phyloP scores from a whole-genome alignment of 1,140 invertebrate genomes.

The Aphelinus certus region DNA sequence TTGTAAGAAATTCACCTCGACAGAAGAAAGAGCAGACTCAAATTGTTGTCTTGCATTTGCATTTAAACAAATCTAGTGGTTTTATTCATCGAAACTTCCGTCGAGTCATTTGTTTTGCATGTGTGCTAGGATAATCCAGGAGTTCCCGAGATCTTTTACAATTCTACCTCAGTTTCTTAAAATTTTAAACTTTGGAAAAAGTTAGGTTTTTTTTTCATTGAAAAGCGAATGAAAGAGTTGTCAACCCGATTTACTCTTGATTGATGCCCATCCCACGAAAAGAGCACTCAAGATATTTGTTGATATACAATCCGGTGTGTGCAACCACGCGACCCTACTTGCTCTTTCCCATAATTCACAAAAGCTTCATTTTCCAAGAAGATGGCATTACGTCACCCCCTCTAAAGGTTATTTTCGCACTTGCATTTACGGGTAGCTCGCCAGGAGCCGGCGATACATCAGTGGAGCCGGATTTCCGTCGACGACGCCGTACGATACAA shows the following conservation, averaged over 20 bases:
- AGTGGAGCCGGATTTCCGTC: slow-evolving; percentile 15
- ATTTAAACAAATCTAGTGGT: background rate
- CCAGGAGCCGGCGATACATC: background rate
- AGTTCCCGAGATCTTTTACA: too few relatives aligned
- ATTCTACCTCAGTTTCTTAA: too few relatives aligned
- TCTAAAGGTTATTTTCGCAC: slow-evolving; percentile 6
- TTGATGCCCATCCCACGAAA: too few relatives aligned
- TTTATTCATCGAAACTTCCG: background rate
- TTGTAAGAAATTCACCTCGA: background rate
- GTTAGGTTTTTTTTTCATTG: too few relatives aligned
- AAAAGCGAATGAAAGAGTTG: too few relatives aligned
- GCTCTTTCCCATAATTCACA: too few relatives aligned
- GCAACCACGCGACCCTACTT: too few relatives aligned
- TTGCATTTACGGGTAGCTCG: background rate
- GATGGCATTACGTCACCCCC: background rate
- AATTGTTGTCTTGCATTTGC: background rate
- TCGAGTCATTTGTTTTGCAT: background rate
- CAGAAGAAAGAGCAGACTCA: background rate
- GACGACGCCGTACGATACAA: background rate
- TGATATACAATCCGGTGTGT: too few relatives aligned
- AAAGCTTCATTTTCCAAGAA: background rate
- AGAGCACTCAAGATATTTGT: too few relatives aligned
- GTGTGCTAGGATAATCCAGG: background rate
- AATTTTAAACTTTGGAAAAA: too few relatives aligned
- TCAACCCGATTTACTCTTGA: too few relatives aligned